These are phyloP conservation scores for Labroides dimidiatus DNA, from an alignment of 2,797 vertebrate species.

Conservation along the genomic window DNA sequence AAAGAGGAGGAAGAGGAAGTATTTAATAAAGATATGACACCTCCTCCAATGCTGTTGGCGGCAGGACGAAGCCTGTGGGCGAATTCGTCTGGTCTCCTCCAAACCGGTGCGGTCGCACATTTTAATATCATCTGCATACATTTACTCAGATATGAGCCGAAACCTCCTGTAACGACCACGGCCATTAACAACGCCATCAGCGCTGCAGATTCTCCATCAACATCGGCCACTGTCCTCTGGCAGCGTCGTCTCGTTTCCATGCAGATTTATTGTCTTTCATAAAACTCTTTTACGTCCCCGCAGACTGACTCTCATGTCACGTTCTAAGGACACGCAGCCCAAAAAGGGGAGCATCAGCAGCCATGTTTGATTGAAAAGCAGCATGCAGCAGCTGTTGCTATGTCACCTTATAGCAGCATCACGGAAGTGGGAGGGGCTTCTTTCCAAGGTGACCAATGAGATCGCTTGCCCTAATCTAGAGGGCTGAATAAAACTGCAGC, in stretches of 20 bases:
- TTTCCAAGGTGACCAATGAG: conserved; percentile 56
- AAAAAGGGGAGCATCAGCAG: conserved; percentile 30
- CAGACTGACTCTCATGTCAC: conserved; percentile 6
- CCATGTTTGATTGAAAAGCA: conserved; percentile 60
- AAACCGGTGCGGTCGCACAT: conserved; percentile 19
- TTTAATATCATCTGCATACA: conserved; percentile 33
- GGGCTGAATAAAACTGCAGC: conserved; percentile 10
- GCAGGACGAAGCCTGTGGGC: conserved; percentile 8
- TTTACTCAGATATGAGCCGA: conserved; percentile 16
- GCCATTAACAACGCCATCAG: conserved; percentile 53
- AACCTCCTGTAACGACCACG: conserved; percentile 33
- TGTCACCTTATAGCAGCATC: conserved; percentile 55
- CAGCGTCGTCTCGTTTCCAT: conserved; percentile 26
- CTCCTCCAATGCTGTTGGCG: not conserved
- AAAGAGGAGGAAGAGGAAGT: not conserved
- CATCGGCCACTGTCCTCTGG: conserved; percentile 49
- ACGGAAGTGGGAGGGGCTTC: conserved; percentile 42
- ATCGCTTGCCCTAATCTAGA: conserved; percentile 12
- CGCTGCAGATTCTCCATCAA: conserved; percentile 34
- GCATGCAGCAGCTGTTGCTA: conserved; percentile 66
- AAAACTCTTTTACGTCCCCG: conserved; percentile 11
- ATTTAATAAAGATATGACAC: conserved; percentile 4
- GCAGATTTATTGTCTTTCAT: conserved; percentile 43
- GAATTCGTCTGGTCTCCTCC: conserved; percentile 10
- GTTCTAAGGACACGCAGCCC: conserved; percentile 44